Base-by-base conservation (phyloP, 2,113 vertebrate species). In the Manacus vitellinus region DNA sequence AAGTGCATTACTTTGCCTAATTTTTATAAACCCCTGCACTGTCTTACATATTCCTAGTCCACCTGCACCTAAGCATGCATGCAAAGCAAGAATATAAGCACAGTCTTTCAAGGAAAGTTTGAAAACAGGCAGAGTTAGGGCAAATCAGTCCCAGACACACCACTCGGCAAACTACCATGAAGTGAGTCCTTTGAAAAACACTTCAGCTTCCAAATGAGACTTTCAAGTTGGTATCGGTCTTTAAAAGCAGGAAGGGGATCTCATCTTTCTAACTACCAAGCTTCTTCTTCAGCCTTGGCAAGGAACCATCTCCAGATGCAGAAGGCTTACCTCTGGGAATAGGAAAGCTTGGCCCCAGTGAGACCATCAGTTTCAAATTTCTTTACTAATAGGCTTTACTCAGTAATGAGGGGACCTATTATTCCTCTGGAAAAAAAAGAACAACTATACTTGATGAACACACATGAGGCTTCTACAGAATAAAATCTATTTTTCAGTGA, bases 1-100 rank as follows among this genome's bases (percentile, higher is more conserved):
- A 96, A 89, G 75, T 66, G 74, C 74, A 76, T 90, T 86, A 85
- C 46, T 83, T 33, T 47, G n/a, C 39, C 59, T 96, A 78, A 79
- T 63, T 93, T 96, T 79, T 66, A 95, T 16, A 71, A 92, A 63
- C 28, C 17, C 46, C 46, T 92, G 56, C 43, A 74, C 74, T 94
- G 83, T 88, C 73, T 75, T 58, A 84, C 55, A 79, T 55, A 28
- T 35, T 91, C 33, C 33, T 6, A 89, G 58, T 19, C n/a, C 10
- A 56, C 44, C 37, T 59, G 44, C 44, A 88, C 54, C 63, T 58
- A 76, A 41, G 65, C 19, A 63, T 16, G 20, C 30, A 63, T 6
- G 24, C 43, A 61, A 30, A 67, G 54, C 28, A 46, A 47, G 41
- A 77, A 33, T 20, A 73, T 13, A 44, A 91, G 68, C 27, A 85